phyloP scores from a whole-genome alignment of 1,140 invertebrate species.

The Colletes latitarsis region DNA sequence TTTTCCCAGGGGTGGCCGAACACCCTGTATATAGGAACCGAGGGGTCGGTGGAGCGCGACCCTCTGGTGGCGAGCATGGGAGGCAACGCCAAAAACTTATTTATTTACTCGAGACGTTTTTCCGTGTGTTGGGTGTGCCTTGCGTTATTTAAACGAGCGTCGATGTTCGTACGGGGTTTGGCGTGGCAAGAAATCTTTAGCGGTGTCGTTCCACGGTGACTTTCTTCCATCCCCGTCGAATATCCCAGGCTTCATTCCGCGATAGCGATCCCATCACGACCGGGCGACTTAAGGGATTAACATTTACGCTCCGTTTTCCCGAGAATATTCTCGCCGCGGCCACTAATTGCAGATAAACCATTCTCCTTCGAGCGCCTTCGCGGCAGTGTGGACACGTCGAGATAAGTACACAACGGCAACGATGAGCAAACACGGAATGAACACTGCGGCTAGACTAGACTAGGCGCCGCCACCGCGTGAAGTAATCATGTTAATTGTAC shows the following conservation, averaged over 20 bases:
- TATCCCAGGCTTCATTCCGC: neutral
- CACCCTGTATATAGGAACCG: too few relatives aligned
- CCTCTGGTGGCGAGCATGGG: too few relatives aligned
- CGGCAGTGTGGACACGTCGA: constrained; percentile 11
- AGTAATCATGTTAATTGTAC: constrained; percentile 49
- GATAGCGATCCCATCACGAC: neutral
- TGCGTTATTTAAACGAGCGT: constrained; percentile 19
- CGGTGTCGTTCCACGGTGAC: neutral
- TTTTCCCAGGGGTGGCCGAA: too few relatives aligned
- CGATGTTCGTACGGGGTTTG: neutral
- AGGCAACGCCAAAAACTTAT: too few relatives aligned
- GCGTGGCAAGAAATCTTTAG: neutral
- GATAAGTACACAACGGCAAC: constrained; percentile 42
- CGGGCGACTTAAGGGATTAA: neutral
- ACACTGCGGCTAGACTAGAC: constrained; percentile 18
- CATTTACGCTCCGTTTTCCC: neutral
- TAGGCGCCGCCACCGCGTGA: neutral
- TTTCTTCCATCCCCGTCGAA: neutral
- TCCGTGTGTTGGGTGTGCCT: too few relatives aligned
- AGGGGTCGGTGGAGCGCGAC: too few relatives aligned
- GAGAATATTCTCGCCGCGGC: constrained; percentile 25
- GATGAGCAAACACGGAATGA: constrained; percentile 43
- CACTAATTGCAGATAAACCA: constrained; percentile 40
- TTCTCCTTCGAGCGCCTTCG: constrained; percentile 29
- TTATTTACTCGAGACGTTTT: too few relatives aligned